Conservation (phyloP, 2,113 vertebrate genomes). For the Trochalopteron elliotii region DNA sequence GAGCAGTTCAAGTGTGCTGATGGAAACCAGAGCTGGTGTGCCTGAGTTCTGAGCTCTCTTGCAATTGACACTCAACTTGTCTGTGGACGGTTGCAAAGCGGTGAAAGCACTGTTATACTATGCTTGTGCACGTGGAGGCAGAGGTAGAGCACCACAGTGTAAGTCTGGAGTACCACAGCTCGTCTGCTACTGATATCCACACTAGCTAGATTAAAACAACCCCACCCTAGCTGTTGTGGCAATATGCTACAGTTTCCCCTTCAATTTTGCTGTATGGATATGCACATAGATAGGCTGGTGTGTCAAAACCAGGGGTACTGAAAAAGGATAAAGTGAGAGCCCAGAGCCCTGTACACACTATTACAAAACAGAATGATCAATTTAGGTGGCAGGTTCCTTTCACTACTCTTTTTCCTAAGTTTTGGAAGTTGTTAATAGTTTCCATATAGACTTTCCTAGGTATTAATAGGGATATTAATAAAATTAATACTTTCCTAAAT, state of each 20-base stretch:
- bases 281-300: neutral
- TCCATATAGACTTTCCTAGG: neutral
- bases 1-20: neutral
- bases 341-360: neutral
- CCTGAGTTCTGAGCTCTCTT: neutral
- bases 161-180: neutral
- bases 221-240: neutral
- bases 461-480: neutral
- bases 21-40: neutral
- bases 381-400: neutral
- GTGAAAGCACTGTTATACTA: neutral
- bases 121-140: accelerated
- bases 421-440: neutral
- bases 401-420: neutral
- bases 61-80: neutral
- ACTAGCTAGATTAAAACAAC: neutral
- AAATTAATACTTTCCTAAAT: neutral
- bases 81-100: neutral
- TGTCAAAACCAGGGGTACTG: neutral
- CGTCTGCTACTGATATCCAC: neutral
- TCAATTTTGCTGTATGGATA: neutral
- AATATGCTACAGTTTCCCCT: neutral
- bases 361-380: neutral
- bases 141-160: neutral
- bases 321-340: neutral